Percentiles rank a stretch among this genome's conserved stretches.
phyloP scores from a whole-genome alignment of 2,797 vertebrate genomes.

The Anniella stebbinsi region DNA sequence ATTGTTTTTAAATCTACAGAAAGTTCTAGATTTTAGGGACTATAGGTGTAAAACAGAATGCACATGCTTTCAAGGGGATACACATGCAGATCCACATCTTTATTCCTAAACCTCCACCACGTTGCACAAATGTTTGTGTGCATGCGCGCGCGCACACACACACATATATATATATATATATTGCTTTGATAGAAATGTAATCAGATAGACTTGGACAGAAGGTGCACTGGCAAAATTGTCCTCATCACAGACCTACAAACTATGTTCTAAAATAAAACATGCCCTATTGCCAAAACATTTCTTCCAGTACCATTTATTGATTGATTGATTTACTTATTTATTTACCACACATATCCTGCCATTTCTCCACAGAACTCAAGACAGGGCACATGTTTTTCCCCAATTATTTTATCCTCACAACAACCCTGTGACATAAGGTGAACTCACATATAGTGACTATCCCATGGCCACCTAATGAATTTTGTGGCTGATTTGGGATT shows the following conservation, averaged over 20 bases:
- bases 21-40: not conserved
- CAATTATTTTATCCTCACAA: not conserved
- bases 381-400: not conserved
- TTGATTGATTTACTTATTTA: not conserved
- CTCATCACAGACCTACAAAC: not conserved
- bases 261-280: not conserved
- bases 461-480: not conserved
- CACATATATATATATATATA: too few species aligned
- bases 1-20: not conserved
- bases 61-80: not conserved
- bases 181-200: not conserved
- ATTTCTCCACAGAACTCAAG: not conserved
- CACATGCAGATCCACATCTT: not conserved
- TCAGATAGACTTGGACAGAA: not conserved
- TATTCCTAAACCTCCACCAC: not conserved
- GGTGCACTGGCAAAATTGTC: not conserved
- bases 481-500: not conserved
- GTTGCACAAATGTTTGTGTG: not conserved
- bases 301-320: not conserved
- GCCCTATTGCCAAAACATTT: not conserved
- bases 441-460: not conserved
- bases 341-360: not conserved
- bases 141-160: too few species aligned
- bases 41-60: not conserved
- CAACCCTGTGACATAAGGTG: not conserved